Evolutionary conservation across 1,140 invertebrate genomes (phyloP).

Genomic region (Dendrolimus kikuchii): DNA sequence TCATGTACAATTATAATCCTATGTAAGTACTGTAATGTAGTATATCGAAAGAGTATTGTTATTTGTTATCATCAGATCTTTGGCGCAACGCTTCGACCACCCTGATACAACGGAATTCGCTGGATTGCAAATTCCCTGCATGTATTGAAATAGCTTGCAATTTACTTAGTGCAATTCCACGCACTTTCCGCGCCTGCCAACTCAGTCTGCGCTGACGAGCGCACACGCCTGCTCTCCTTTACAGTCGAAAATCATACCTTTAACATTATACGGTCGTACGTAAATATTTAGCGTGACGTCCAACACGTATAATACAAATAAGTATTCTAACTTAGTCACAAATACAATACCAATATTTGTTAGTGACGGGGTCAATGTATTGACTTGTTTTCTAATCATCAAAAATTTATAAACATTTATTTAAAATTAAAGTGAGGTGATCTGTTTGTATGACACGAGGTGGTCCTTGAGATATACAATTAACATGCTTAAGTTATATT

Average conservation of each 20-base stretch:
- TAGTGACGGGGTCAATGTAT: conserved; percentile 29
- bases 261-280: conserved; percentile 29
- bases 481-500: no score
- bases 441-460: no score
- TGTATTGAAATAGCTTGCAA: conserved; percentile 58
- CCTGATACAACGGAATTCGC: conserved; percentile 37
- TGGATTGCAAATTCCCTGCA: conserved; percentile 53
- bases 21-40: no score
- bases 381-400: conserved; percentile 21
- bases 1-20: no score
- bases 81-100: conserved; percentile 16
- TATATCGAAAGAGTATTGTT: no score
- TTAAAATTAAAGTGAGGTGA: conserved; percentile 3
- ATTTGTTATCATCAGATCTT: no score
- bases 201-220: conserved; percentile 40
- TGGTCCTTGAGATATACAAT: no score
- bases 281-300: conserved; percentile 17
- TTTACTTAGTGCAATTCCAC: conserved; percentile 33
- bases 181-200: conserved; percentile 26
- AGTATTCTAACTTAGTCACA: conserved; percentile 16
- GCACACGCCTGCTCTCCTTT: conserved; percentile 35
- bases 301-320: conserved; percentile 16
- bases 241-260: conserved; percentile 24
- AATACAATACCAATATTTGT: conserved; percentile 36
- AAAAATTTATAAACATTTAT: conserved; percentile 4